Percentiles rank a stretch among this genome's conserved stretches.
phyloP scores from a whole-genome alignment of 37 sponge, comb jelly and placozoan species.

The Axinella damicornis region DNA sequence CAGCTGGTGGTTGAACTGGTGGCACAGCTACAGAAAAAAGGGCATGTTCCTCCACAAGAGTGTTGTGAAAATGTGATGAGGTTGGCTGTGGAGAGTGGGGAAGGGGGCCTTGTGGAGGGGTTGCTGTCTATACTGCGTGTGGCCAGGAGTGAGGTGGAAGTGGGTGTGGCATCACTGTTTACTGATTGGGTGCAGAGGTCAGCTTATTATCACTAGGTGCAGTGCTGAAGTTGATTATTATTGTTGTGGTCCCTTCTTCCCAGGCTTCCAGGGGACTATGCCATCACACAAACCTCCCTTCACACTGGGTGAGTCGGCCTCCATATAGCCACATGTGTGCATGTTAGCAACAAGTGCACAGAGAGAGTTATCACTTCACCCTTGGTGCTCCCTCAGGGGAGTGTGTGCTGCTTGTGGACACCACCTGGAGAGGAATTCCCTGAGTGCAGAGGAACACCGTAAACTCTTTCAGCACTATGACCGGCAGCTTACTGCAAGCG shows the following conservation, averaged over 20 bases:
- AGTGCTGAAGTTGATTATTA: too few relatives aligned
- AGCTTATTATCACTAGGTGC: too few relatives aligned
- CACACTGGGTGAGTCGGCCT: not conserved
- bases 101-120: not conserved
- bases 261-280: not conserved
- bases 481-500: not conserved
- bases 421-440: not conserved
- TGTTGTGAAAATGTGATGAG: not conserved
- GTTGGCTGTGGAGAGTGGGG: constrained; percentile 9
- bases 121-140: not conserved
- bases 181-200: too few relatives aligned
- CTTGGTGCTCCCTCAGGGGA: too few relatives aligned
- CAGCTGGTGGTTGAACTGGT: not conserved
- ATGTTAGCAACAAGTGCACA: too few relatives aligned
- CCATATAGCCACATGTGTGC: too few relatives aligned
- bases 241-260: not conserved
- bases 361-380: too few relatives aligned
- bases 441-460: not conserved
- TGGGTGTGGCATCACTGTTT: too few relatives aligned
- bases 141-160: not conserved
- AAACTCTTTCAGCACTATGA: not conserved
- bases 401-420: not conserved
- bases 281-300: not conserved
- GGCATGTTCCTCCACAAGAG: not conserved
- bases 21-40: not conserved